Evolutionary conservation across 1,140 invertebrate genomes (phyloP).

Genomic region (Caenorhabditis latens): DNA sequence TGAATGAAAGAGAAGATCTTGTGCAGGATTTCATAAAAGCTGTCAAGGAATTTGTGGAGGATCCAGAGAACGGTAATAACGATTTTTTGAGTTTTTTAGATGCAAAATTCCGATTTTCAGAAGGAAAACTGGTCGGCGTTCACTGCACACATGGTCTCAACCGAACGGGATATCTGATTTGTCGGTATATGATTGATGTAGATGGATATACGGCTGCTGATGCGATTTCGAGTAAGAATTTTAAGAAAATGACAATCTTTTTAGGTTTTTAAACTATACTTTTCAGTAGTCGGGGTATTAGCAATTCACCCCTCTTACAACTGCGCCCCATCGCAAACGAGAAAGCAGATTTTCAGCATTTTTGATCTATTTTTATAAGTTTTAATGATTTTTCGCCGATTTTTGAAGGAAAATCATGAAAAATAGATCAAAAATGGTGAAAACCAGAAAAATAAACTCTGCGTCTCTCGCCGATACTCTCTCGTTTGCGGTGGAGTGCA

Average conservation of each 20-base stretch:
- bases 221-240: conserved; percentile 55
- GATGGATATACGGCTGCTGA: conserved; percentile 38
- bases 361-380: too few relatives aligned
- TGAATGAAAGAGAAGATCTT: conserved; percentile 55
- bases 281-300: too few relatives aligned
- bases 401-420: too few relatives aligned
- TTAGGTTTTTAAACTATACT: not conserved
- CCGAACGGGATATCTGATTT: conserved; percentile 88
- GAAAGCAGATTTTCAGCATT: too few relatives aligned
- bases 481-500: too few relatives aligned
- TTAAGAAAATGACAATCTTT: not conserved
- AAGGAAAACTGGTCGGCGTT: conserved; percentile 86
- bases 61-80: conserved; percentile 28
- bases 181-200: conserved; percentile 78
- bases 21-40: conserved; percentile 66
- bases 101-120: not conserved
- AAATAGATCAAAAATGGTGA: too few relatives aligned
- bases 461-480: too few relatives aligned
- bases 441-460: too few relatives aligned
- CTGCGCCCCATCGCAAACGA: too few relatives aligned
- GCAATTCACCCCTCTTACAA: too few relatives aligned
- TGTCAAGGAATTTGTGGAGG: conserved; percentile 45
- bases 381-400: too few relatives aligned
- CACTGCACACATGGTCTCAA: conserved; percentile 92
- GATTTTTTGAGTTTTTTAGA: conserved; percentile 77